phyloP scores from a whole-genome alignment of 2,888 invertebrate species.

The Malachius bipustulatus region DNA sequence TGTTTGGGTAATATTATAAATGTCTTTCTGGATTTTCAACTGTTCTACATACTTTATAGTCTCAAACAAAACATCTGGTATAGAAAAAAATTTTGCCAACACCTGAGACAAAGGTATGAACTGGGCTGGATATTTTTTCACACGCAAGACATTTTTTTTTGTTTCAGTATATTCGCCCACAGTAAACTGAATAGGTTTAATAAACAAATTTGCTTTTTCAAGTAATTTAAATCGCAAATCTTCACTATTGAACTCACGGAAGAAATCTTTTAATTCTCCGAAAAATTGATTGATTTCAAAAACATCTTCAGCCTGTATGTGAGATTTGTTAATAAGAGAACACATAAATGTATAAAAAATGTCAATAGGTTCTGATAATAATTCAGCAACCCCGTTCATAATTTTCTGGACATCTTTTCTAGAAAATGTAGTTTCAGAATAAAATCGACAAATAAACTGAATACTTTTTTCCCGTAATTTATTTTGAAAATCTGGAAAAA shows the following conservation, averaged over 20 bases:
- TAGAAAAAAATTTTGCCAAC: too few species aligned
- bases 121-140: too few species aligned
- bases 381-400: constrained; percentile 9
- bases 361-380: constrained; percentile 12
- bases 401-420: constrained; percentile 14
- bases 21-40: too few species aligned
- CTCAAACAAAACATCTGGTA: too few species aligned
- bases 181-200: constrained; percentile 5
- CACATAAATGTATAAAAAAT: constrained; percentile 12
- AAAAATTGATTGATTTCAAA: too few species aligned
- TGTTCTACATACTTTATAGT: too few species aligned
- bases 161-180: constrained; percentile 8
- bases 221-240: constrained; percentile 12
- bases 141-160: constrained; percentile 1
- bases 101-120: too few species aligned
- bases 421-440: constrained; percentile 14
- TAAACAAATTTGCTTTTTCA: constrained; percentile 10
- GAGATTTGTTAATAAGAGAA: too few species aligned
- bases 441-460: constrained; percentile 7
- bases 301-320: too few species aligned
- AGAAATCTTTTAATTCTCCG: constrained; percentile 10
- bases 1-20: too few species aligned
- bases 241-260: constrained; percentile 11
- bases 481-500: too few species aligned
- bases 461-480: constrained; percentile 3